These are phyloP conservation scores for Macrotus californicus DNA, from an alignment of 2,113 vertebrate species.

Conservation along the genomic window DNA sequence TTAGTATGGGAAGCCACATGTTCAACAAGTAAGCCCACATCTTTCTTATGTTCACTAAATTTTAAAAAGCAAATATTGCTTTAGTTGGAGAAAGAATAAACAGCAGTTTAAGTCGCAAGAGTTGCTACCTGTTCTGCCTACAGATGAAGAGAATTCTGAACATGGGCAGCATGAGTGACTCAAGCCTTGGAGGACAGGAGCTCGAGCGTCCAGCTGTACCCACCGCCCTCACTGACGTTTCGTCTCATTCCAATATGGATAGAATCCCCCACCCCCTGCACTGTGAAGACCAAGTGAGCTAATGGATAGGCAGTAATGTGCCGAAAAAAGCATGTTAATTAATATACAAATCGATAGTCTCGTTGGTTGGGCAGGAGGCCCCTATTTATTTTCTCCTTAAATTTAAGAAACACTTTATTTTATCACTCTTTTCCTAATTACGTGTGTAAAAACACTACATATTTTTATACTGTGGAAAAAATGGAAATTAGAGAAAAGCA, in stretches of 20 bases:
- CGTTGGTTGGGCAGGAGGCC: background rate
- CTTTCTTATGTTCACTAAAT: background rate
- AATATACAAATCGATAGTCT: background rate
- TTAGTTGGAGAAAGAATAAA: background rate
- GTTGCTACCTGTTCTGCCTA: background rate
- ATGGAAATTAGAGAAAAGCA: background rate
- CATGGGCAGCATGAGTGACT: rapidly evolving
- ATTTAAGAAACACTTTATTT: background rate
- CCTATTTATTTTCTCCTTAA: background rate
- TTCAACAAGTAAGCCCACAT: background rate
- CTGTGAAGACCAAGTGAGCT: background rate
- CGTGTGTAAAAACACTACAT: background rate
- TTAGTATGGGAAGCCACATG: background rate
- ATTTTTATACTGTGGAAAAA: background rate
- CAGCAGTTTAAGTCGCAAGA: background rate
- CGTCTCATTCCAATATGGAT: background rate
- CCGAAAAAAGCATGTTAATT: background rate
- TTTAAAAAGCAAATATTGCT: background rate
- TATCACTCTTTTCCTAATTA: background rate
- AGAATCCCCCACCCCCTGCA: rapidly evolving
- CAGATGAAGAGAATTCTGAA: rapidly evolving
- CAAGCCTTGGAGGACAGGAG: background rate
- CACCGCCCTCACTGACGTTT: background rate
- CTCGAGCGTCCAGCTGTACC: rapidly evolving
- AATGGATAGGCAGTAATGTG: background rate